These are phyloP conservation scores for Myiagra hebetior DNA, from an alignment of 2,113 vertebrate genomes.

Conservation along the genomic window DNA sequence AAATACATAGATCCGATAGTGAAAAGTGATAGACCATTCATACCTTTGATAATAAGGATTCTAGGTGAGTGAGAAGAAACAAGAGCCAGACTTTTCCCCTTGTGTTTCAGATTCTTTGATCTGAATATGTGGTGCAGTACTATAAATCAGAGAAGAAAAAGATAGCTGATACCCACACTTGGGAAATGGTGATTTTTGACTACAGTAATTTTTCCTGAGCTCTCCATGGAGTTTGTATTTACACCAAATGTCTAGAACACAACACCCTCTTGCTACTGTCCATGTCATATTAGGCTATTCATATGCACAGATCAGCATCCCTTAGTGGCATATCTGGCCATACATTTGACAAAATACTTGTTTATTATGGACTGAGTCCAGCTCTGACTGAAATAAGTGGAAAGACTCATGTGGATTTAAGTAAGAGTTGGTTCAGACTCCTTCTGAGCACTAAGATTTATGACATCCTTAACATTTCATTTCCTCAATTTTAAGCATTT, in stretches of 20 bases:
- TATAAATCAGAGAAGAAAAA: background rate
- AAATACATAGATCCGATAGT: background rate
- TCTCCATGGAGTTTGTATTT: background rate
- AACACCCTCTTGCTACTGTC: background rate
- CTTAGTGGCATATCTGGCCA: background rate
- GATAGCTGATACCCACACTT: background rate
- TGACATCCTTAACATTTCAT: constrained; percentile 51
- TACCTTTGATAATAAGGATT: background rate
- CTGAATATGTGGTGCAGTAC: background rate
- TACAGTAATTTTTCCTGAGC: background rate
- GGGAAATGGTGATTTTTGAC: background rate
- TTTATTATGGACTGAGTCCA: constrained; percentile 20
- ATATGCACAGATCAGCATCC: background rate
- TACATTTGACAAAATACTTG: background rate
- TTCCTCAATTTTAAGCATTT: constrained; percentile 48
- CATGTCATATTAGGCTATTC: background rate
- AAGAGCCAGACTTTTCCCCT: background rate
- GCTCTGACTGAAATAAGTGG: background rate
- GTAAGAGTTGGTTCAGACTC: background rate
- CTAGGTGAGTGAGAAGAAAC: background rate
- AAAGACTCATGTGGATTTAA: background rate
- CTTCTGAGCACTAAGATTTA: constrained; percentile 13
- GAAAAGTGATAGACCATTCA: background rate
- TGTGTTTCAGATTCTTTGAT: background rate
- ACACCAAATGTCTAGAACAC: background rate